These are phyloP conservation scores for Muricea muricata DNA, from an alignment of 92 coral and sea anemone species.

Conservation along the genomic window DNA sequence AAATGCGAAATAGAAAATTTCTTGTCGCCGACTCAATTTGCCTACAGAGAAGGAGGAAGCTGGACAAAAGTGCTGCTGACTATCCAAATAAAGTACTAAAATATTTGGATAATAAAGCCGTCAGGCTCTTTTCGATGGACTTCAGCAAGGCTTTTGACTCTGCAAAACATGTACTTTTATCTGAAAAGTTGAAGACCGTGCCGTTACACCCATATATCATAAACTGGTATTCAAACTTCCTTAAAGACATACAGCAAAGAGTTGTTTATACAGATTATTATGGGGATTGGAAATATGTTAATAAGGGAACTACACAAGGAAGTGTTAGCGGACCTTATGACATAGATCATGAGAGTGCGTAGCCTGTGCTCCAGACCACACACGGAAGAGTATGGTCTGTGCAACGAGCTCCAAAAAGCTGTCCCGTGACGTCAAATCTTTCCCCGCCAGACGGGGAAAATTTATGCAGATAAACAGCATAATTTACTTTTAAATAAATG, in stretches of 20 bases:
- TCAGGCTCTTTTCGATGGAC: conserved; percentile 7
- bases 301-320: too few relatives aligned
- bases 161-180: conserved; percentile 36
- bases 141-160: conserved; percentile 26
- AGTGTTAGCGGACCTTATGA: too few relatives aligned
- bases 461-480: too few relatives aligned
- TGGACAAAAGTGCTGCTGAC: not conserved
- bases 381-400: too few relatives aligned
- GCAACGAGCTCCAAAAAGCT: too few relatives aligned
- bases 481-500: too few relatives aligned
- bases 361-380: too few relatives aligned
- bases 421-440: too few relatives aligned
- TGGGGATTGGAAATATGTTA: too few relatives aligned
- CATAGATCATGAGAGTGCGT: too few relatives aligned
- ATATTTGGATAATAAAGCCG: conserved; percentile 15
- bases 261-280: not conserved
- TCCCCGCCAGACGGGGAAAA: too few relatives aligned
- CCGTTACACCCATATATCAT: conserved; percentile 23
- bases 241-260: not conserved
- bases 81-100: conserved; percentile 3
- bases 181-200: conserved; percentile 17
- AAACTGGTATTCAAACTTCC: not conserved
- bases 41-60: not conserved
- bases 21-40: not conserved
- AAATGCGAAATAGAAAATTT: not conserved